phyloP scores from a whole-genome alignment of 2,113 vertebrate genomes.

The Serilophus lunatus region DNA sequence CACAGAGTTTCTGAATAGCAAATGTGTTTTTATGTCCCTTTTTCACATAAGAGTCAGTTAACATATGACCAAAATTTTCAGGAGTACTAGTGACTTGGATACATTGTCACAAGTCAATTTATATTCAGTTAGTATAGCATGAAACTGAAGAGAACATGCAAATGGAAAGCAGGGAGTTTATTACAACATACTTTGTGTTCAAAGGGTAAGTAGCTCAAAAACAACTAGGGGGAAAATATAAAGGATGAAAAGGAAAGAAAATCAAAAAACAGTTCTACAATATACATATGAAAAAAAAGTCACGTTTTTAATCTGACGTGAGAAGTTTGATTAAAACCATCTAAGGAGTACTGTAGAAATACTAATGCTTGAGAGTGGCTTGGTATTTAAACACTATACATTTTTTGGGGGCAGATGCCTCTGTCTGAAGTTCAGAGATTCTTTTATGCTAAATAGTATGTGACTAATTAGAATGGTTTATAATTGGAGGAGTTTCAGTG shows the following conservation, averaged over 20 bases:
- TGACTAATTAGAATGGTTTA: not conserved
- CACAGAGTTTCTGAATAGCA: not conserved
- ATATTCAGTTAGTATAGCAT: not conserved
- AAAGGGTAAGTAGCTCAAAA: not conserved
- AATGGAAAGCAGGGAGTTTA: not conserved
- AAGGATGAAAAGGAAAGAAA: not conserved
- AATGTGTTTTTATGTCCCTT: not conserved
- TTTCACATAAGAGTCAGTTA: not conserved
- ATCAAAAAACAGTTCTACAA: not conserved
- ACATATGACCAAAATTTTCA: not conserved
- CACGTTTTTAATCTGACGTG: not conserved
- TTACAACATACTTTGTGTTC: not conserved
- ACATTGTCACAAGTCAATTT: not conserved
- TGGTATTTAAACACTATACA: not conserved
- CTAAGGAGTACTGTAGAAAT: not conserved
- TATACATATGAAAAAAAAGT: not conserved
- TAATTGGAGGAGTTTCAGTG: not conserved
- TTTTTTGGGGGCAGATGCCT: not conserved
- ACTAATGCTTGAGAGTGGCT: not conserved
- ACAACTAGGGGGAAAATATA: not conserved
- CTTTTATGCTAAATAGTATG: not conserved
- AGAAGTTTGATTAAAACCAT: not conserved
- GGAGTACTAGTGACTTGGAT: not conserved
- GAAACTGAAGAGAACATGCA: not conserved
- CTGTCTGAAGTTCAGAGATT: not conserved